A percentile compares a stretch with the other conserved stretches of the same genome.
Conservation (phyloP, 2,797 vertebrate species). For the Hipposideros larvatus region DNA sequence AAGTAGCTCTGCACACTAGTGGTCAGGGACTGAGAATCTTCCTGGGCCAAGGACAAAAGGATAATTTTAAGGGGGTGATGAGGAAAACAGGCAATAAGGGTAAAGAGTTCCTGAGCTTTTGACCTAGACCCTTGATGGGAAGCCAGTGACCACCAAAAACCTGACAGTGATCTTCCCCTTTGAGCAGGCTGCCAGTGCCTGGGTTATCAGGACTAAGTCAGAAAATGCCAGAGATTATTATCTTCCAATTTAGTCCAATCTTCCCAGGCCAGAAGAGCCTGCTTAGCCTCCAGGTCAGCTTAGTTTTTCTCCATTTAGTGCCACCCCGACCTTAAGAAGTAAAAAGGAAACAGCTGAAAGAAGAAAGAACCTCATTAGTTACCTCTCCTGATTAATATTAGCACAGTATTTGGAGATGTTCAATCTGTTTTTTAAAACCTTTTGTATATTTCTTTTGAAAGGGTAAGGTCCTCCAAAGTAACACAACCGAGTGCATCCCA, state of each 20-base stretch:
- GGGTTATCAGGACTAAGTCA: background rate
- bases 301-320: background rate
- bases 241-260: background rate
- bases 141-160: background rate
- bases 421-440: background rate
- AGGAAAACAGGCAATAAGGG: background rate
- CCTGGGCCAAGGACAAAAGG: background rate
- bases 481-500: background rate
- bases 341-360: slow-evolving; percentile 33
- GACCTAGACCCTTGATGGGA: slow-evolving; percentile 18
- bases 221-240: slow-evolving; percentile 13
- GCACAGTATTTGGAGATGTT: slow-evolving; percentile 26
- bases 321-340: background rate
- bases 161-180: background rate
- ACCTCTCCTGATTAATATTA: slow-evolving; percentile 18
- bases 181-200: background rate
- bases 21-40: background rate
- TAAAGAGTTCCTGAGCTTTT: background rate
- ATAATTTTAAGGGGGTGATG: background rate
- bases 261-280: background rate
- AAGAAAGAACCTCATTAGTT: background rate
- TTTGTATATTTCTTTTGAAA: slow-evolving; percentile 20
- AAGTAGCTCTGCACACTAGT: background rate
- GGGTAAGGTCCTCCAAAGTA: background rate
- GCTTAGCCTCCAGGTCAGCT: background rate